A percentile compares a stretch with the other conserved stretches of the same genome.
Conservation (phyloP, 2,797 vertebrate species). For the Phrynocephalus vlangalii region DNA sequence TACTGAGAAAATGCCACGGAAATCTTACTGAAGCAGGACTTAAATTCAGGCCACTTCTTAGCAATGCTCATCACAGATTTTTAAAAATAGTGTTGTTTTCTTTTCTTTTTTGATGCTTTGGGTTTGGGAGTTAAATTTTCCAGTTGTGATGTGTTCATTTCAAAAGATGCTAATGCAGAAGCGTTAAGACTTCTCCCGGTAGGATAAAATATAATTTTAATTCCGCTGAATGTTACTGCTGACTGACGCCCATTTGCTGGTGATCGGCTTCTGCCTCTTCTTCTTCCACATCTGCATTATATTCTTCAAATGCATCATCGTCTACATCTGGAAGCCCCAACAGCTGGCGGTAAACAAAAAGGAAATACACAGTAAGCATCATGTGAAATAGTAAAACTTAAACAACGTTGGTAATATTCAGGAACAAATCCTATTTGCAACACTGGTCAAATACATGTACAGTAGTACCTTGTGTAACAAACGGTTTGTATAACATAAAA, state of each 20-base stretch:
- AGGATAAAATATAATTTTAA: slow-evolving; percentile 59
- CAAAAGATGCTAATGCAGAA: slow-evolving; percentile 66
- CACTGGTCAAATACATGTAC: not conserved
- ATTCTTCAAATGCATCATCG: slow-evolving; percentile 95
- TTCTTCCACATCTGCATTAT: slow-evolving; percentile 94
- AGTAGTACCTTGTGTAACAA: no score
- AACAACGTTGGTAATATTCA: not conserved
- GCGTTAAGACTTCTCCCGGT: slow-evolving; percentile 65
- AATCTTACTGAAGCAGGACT: slow-evolving; percentile 75
- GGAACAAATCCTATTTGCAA: not conserved
- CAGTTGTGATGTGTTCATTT: slow-evolving; percentile 69
- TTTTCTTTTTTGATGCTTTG: slow-evolving; percentile 66
- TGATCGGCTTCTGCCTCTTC: slow-evolving; percentile 96
- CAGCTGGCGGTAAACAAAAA: slow-evolving; percentile 80
- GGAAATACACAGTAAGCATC: slow-evolving; percentile 39
- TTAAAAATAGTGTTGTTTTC: slow-evolving; percentile 64
- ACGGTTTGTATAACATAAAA: no score
- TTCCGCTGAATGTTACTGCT: slow-evolving; percentile 87
- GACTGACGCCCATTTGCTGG: slow-evolving; percentile 99
- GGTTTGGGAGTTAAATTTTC: slow-evolving; percentile 71
- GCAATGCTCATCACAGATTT: slow-evolving; percentile 77
- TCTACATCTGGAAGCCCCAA: slow-evolving; percentile 97
- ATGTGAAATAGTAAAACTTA: not conserved
- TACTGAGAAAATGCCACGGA: slow-evolving; percentile 76
- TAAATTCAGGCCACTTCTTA: slow-evolving; percentile 78